A percentile compares a stretch with the other conserved stretches of the same genome.
Conservation (phyloP, 2,888 invertebrate genomes). For the Hyalella azteca region DNA sequence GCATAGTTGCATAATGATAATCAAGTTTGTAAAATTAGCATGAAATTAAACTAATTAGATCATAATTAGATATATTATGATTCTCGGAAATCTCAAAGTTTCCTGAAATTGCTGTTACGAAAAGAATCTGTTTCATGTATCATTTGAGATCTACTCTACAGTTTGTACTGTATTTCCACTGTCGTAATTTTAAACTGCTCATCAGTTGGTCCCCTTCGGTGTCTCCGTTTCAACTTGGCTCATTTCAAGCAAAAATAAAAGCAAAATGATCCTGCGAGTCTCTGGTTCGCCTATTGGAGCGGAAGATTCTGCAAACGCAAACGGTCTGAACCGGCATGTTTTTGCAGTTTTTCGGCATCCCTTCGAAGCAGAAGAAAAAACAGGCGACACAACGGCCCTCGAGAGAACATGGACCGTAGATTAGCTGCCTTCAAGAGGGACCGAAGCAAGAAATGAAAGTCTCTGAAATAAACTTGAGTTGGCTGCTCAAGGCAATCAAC, state of each 20-base stretch:
- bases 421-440: slow-evolving; percentile 36
- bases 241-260: slow-evolving; percentile 25
- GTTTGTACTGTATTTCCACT: neutral
- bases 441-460: slow-evolving; percentile 8
- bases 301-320: slow-evolving; percentile 24
- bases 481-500: no score
- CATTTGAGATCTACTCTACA: no score
- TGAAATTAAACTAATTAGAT: no score
- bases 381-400: slow-evolving; percentile 28
- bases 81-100: no score
- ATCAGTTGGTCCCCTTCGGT: neutral
- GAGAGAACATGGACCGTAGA: slow-evolving; percentile 28
- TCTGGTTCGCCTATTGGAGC: neutral
- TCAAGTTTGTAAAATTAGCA: no score
- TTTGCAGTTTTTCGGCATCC: slow-evolving; percentile 8
- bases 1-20: no score
- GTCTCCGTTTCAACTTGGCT: slow-evolving; percentile 28
- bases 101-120: no score
- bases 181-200: no score
- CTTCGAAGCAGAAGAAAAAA: slow-evolving; percentile 20
- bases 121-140: no score
- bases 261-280: neutral
- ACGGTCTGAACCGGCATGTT: slow-evolving; percentile 15
- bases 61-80: no score
- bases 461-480: neutral